phyloP scores from a whole-genome alignment of 2,888 invertebrate genomes.

The Cryptosula pallasiana region DNA sequence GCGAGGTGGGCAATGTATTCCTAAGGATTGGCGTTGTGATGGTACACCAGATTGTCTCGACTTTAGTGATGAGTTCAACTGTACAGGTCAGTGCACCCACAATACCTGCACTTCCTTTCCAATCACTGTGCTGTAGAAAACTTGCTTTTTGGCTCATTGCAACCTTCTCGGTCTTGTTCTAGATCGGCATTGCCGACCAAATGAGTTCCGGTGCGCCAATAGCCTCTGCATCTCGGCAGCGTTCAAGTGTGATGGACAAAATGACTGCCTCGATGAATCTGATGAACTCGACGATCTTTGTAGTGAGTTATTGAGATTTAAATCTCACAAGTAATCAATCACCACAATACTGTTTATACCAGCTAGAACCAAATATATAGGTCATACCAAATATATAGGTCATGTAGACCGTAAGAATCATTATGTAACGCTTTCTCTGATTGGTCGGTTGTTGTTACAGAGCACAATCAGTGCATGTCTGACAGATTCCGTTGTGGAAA shows the following conservation, averaged over 20 bases:
- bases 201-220: constrained; percentile 83
- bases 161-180: too few relatives aligned
- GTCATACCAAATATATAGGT: too few relatives aligned
- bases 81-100: too few relatives aligned
- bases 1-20: constrained; percentile 31
- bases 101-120: too few relatives aligned
- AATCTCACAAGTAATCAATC: too few relatives aligned
- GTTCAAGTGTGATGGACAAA: constrained; percentile 79
- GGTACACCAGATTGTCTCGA: constrained; percentile 39
- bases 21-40: constrained; percentile 38
- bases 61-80: constrained; percentile 36
- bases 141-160: too few relatives aligned
- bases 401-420: too few relatives aligned
- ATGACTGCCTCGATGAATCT: constrained; percentile 84
- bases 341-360: too few relatives aligned
- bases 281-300: constrained; percentile 62
- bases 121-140: too few relatives aligned
- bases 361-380: too few relatives aligned
- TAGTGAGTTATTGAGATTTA: constrained; percentile 45
- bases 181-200: constrained; percentile 52
- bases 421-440: too few relatives aligned
- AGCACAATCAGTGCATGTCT: background rate
- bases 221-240: constrained; percentile 70
- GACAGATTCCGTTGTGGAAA: constrained; percentile 26
- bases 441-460: too few relatives aligned